Evolutionary conservation across 2,888 invertebrate genomes (phyloP).

Genomic region (Drosophila fulvimacula): DNA sequence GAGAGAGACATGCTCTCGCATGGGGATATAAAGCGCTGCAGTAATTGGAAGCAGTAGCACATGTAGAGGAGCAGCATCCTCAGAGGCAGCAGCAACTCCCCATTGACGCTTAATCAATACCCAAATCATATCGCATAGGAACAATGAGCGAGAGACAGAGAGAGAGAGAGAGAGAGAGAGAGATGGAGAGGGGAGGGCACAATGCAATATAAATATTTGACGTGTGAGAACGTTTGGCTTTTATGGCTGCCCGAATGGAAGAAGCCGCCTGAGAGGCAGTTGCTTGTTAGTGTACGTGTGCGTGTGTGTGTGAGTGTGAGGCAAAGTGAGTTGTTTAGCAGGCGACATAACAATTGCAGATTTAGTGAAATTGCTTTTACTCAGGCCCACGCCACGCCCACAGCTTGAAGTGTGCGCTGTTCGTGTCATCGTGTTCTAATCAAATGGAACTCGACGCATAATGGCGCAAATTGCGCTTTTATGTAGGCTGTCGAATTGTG

Average conservation of each 20-base stretch:
- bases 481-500: conserved; percentile 72
- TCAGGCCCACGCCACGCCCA: conserved; percentile 25
- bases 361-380: conserved; percentile 78
- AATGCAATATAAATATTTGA: conserved; percentile 77
- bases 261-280: conserved; percentile 12
- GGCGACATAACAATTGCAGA: conserved; percentile 79
- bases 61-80: conserved; percentile 15
- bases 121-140: conserved; percentile 62
- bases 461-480: conserved; percentile 78
- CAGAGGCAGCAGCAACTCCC: conserved; percentile 34
- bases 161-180: not conserved
- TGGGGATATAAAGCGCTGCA: conserved; percentile 63
- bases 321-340: conserved; percentile 73
- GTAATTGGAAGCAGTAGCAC: conserved; percentile 64
- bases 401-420: conserved; percentile 16
- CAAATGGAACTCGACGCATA: conserved; percentile 76
- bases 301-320: conserved; percentile 5
- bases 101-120: conserved; percentile 72
- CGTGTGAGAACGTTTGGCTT: conserved; percentile 75
- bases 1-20: conserved; percentile 33
- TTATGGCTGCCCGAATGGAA: conserved; percentile 49
- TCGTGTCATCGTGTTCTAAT: conserved; percentile 72
- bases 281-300: not conserved
- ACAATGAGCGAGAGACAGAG: conserved; percentile 23
- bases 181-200: not conserved